These are phyloP conservation scores for Alsophila aescularia DNA, from an alignment of 2,888 invertebrate species.

Conservation along the genomic window DNA sequence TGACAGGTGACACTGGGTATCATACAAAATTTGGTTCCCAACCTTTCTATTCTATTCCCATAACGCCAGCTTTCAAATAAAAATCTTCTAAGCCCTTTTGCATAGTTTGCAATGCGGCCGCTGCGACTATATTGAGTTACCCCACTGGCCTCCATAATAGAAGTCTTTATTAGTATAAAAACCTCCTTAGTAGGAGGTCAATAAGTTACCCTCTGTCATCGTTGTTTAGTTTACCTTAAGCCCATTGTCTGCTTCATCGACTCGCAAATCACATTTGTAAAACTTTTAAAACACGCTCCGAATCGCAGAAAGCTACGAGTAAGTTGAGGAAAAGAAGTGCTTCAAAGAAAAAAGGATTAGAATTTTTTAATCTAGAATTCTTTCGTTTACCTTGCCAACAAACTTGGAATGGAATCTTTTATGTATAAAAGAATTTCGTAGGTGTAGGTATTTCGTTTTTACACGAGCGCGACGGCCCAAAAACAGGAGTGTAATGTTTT, in stretches of 20 bases:
- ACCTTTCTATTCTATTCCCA: too few species aligned
- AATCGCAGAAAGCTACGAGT: slow-evolving; percentile 13
- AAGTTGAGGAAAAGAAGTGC: slow-evolving; percentile 15
- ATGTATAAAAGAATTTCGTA: background rate
- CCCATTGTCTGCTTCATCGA: slow-evolving; percentile 10
- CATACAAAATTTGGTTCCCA: too few species aligned
- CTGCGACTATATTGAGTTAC: too few species aligned
- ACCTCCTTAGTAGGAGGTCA: background rate
- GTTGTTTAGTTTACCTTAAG: slow-evolving; percentile 13
- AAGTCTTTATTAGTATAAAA: background rate
- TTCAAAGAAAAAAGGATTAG: slow-evolving; percentile 6
- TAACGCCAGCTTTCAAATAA: too few species aligned
- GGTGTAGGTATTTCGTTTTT: background rate
- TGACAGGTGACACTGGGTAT: too few species aligned
- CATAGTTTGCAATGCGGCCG: too few species aligned
- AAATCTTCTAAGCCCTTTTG: too few species aligned
- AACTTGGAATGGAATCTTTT: background rate
- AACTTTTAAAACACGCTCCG: slow-evolving; percentile 15
- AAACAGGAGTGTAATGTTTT: too few species aligned
- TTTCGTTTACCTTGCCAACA: slow-evolving; percentile 8
- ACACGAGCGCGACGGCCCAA: too few species aligned
- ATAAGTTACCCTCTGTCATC: background rate
- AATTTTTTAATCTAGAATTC: slow-evolving; percentile 16
- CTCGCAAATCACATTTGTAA: slow-evolving; percentile 6
- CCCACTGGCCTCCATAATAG: too few species aligned